A percentile compares a stretch with the other conserved stretches of the same genome.
These are phyloP conservation scores for Hippasteria phrygiana DNA, from an alignment of 53 echinoderm and acorn worm genomes.

Conservation along the genomic window DNA sequence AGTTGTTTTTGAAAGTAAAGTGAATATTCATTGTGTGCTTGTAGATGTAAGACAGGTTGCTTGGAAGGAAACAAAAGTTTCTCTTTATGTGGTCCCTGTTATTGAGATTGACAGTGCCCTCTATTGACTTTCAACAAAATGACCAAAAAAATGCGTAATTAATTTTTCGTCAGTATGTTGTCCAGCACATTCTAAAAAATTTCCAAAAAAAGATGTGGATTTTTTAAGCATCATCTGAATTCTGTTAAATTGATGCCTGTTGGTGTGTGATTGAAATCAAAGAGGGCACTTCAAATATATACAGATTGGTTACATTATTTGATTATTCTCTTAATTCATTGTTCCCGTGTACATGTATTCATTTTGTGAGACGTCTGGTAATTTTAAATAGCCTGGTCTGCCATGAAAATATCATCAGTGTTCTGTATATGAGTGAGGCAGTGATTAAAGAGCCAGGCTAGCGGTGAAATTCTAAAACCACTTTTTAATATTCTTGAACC, in stretches of 20 bases:
- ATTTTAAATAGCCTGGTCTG: neutral
- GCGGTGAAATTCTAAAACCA: neutral
- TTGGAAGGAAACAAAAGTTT: no score
- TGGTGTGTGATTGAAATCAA: neutral
- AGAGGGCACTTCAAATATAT: neutral
- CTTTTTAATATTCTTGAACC: slow-evolving; percentile 24
- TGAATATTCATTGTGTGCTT: neutral
- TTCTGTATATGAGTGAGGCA: neutral
- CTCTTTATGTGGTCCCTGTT: neutral
- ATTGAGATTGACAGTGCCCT: neutral
- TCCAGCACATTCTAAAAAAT: no score
- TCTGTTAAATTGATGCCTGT: neutral
- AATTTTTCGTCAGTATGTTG: no score
- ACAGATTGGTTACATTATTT: neutral
- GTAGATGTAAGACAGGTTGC: neutral
- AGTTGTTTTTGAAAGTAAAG: neutral
- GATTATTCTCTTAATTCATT: no score
- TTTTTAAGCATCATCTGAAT: no score
- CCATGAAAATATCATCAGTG: neutral
- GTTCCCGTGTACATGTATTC: no score
- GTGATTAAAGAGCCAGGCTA: neutral
- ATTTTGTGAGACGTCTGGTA: neutral
- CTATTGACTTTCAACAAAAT: neutral
- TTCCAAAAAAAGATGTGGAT: no score
- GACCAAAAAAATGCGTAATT: neutral